These are phyloP conservation scores for Sturnira hondurensis DNA, from an alignment of 2,113 vertebrate species.

Conservation along the genomic window DNA sequence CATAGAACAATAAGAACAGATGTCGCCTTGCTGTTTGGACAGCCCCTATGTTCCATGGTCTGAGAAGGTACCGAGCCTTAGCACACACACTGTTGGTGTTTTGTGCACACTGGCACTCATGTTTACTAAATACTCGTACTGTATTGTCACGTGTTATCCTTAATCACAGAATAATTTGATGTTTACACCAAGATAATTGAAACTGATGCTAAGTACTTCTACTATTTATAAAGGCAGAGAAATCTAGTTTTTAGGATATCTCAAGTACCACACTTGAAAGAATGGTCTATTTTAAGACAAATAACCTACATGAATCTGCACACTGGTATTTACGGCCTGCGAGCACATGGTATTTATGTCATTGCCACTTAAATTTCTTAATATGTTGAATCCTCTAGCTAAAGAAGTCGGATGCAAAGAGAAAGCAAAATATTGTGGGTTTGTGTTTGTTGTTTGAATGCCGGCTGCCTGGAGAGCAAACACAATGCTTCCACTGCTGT, in stretches of 20 bases:
- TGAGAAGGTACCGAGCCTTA: constrained; percentile 62
- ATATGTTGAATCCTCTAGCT: neutral
- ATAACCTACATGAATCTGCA: constrained; percentile 3
- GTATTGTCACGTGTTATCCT: constrained; percentile 54
- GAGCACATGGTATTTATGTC: neutral
- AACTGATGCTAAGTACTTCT: constrained; percentile 13
- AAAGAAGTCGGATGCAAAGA: constrained; percentile 34
- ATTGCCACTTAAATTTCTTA: neutral
- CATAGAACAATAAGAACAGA: constrained; percentile 2
- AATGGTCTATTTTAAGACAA: neutral
- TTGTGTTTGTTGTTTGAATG: neutral
- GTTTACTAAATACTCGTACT: constrained; percentile 56
- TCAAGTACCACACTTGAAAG: neutral
- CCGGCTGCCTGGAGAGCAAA: constrained; percentile 43
- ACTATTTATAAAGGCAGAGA: constrained; percentile 53
- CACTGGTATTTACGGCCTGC: neutral
- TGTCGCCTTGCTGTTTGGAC: constrained; percentile 58
- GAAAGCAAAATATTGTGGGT: constrained; percentile 32
- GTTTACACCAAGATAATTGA: constrained; percentile 64
- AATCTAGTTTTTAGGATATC: constrained; percentile 2
- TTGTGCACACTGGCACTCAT: constrained; percentile 43
- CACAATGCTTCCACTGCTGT: constrained; percentile 23
- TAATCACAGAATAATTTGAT: constrained; percentile 70
- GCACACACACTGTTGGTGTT: constrained; percentile 45
- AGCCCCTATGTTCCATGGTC: constrained; percentile 26